phyloP scores from a whole-genome alignment of 2,113 vertebrate species.

The Hirundichthys speculiger region DNA sequence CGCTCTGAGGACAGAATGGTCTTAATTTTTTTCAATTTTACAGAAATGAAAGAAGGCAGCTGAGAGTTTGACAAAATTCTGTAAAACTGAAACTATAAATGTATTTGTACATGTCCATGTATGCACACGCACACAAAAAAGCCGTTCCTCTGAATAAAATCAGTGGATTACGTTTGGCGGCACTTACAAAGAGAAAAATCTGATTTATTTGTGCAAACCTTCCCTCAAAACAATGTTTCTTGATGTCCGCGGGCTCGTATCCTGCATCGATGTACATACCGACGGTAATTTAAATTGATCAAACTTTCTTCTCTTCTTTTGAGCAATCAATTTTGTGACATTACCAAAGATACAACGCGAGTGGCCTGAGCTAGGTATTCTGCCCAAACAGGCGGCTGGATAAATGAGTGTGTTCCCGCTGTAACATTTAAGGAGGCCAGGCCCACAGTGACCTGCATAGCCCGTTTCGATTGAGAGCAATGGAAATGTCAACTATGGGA shows the following conservation, averaged over 20 bases:
- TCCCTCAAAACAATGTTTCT: not conserved
- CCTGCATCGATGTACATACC: not conserved
- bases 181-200: not conserved
- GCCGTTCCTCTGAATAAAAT: no score
- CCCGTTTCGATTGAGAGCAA: conserved; percentile 32
- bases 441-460: conserved; percentile 33
- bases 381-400: conserved; percentile 29
- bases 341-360: not conserved
- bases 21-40: no score
- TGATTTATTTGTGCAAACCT: not conserved
- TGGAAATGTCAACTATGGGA: conserved; percentile 57
- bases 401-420: conserved; percentile 35
- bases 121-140: no score
- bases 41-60: no score
- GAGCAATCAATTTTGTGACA: not conserved
- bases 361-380: conserved; percentile 1
- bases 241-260: not conserved
- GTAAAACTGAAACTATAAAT: no score
- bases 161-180: not conserved
- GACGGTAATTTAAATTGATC: not conserved
- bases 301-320: not conserved
- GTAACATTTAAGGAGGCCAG: conserved; percentile 55
- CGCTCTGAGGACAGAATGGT: no score
- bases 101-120: no score
- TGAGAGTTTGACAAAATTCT: no score